Base-by-base conservation (phyloP, 1,140 invertebrate species). In the Camponotus pennsylvanicus region DNA sequence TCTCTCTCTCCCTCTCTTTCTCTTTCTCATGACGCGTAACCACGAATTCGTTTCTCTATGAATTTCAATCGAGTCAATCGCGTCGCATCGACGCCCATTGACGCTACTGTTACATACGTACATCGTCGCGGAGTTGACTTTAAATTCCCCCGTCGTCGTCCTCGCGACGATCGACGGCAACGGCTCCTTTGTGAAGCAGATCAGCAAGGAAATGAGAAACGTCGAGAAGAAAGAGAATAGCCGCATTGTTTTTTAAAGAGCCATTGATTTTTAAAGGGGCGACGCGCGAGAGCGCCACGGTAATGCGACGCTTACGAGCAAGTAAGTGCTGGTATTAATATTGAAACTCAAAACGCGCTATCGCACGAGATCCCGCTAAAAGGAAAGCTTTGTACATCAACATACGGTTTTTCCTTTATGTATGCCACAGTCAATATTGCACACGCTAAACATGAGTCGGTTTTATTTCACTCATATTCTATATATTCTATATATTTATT, bases 41-140 rank as follows among this genome's bases (percentile, higher is more conserved):
- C 85, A 87, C 75, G 90, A 91, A 91, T 91, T 91, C 85, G 85
- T 89, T 91, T 86, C 64, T 73, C 88, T 85, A 87, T 91, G 90
- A 91, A 91, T 91, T 91, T 91, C 90, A 91, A 91, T 91, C 69
- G 90, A 85, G 78, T 57, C 71, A 75, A 77, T 67, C 86, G 55
- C 67, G 73, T 55, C 85, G 40, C 55, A 21, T 42, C 78, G 88
- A 69, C 84, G 88, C 88, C 76, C 84, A 82, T 85, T 86, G 76
- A 88, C 42, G 87, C 52, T 49, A 70, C 83, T 57, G 69, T 88
- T 86, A 64, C 71, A 42, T 70, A 70, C 63, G 63, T 84, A 75
- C 59, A 59, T 57, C 88, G 55, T 37, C 61, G 78, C 52, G 13
- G 32, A 64, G 59, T 88, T 88, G 76, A 69, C 86, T 90, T 90